Base-by-base conservation (phyloP, 2,888 invertebrate species). In the Agelastica alni region DNA sequence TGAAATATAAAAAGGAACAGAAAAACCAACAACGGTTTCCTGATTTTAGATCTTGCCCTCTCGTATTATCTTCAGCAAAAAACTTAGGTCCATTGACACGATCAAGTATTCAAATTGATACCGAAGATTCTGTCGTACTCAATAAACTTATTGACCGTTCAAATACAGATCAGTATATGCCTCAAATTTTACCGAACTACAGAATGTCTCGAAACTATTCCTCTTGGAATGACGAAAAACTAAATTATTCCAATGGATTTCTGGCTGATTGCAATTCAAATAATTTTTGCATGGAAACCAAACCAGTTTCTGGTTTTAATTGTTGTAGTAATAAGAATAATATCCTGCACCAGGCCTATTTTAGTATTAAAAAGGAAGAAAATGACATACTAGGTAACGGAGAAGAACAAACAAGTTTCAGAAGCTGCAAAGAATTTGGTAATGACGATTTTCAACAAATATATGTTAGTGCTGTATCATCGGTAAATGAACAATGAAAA, bases 1-100 rank as follows among this genome's bases (percentile, higher is more conserved):
- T 92, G 91, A 88, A 89, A 62, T 81, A 79, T 70, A 88, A 88
- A 70, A 88, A 88, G 65, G 86, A 86, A 56, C 76, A 69, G 56
- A 58, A 73, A 65, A 60, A 68, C 20, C 10, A 34, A 1, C 5
- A 1, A 5, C n/a, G n/a, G n/a, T n/a, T n/a, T n/a, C n/a, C n/a
- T n/a, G n/a, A n/a, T n/a, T n/a, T n/a, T n/a, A n/a, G n/a, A n/a
- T n/a, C n/a, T n/a, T n/a, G n/a, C n/a, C n/a, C n/a, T n/a, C n/a
- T n/a, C n/a, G n/a, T n/a, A n/a, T n/a, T n/a, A n/a, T n/a, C n/a
- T n/a, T n/a, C n/a, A n/a, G n/a, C n/a, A n/a, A n/a, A n/a, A n/a
- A n/a, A n/a, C n/a, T n/a, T n/a, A n/a, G n/a, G n/a, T n/a, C n/a
- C n/a, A n/a, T n/a, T n/a, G n/a, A n/a, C n/a, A n/a, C n/a, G n/a